phyloP scores from a whole-genome alignment of 92 coral and sea anemone species.

The Chrysogorgia sp. region DNA sequence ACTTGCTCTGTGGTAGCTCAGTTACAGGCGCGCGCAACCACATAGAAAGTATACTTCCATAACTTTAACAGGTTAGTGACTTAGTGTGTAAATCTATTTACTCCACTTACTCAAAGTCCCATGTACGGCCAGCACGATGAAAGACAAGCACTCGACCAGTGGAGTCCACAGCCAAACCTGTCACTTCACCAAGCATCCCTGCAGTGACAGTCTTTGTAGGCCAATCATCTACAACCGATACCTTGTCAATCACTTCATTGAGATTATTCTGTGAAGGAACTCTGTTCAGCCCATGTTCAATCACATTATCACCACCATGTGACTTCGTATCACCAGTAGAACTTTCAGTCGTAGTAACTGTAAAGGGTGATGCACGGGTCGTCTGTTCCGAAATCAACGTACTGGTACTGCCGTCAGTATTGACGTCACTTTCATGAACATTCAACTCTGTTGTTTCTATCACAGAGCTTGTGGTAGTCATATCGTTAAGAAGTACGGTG shows the following conservation, averaged over 20 bases:
- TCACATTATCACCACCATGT: too few species aligned
- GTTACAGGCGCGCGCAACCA: too few species aligned
- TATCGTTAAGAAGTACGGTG: background rate
- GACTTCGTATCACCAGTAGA: background rate
- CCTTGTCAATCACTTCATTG: background rate
- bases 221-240: conserved; percentile 70
- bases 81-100: background rate
- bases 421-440: conserved; percentile 12
- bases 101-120: conserved; percentile 73
- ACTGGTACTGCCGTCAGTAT: conserved; percentile 23
- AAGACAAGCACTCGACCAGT: conserved; percentile 73
- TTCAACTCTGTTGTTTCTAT: background rate
- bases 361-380: background rate
- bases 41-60: too few species aligned
- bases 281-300: background rate
- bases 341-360: conserved; percentile 4
- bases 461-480: background rate
- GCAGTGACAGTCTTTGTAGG: conserved; percentile 62
- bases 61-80: background rate
- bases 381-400: conserved; percentile 37
- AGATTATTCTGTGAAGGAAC: background rate
- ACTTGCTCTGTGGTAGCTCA: too few species aligned
- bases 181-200: conserved; percentile 78
- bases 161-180: conserved; percentile 81
- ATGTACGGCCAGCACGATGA: conserved; percentile 83